Evolutionary conservation across 1,140 invertebrate genomes (phyloP), one percentile per base, ranked within the genome.

Genomic region (Drosophila sturtevanti): DNA sequence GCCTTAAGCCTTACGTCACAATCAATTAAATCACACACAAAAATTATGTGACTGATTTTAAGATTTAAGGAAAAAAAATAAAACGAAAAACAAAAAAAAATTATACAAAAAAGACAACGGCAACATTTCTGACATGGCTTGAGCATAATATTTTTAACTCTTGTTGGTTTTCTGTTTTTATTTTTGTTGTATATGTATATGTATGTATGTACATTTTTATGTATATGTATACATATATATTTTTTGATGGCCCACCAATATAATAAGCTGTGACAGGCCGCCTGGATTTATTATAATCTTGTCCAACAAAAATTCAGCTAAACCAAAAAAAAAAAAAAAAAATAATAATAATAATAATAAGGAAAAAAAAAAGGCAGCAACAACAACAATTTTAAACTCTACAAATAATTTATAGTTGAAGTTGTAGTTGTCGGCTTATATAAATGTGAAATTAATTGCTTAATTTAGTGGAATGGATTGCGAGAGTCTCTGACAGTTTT

Each of bases 391-490:
- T 48, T 48, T 21, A 21, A 48, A 48, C 41, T 48, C 65, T 68
- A 77, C 54, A 66, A 65, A 74, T 81, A 82, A 89, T 89, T 87
- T 73, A 87, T 84, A 77, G 66, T 89, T 78, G 51, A 55, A 87
- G 81, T 77, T 76, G 81, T 75, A 69, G 74, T 86, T 86, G 81
- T 81, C 75, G 82, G 84, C 84, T 87, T 87, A 87, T 79, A 82
- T 87, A 87, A 87, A 87, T 87, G 79, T 62, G 72, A 79, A 89
- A 87, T 87, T 89, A 87, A 87, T 87, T 87, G 82, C 84, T 89
- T 87, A 87, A 87, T 87, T 87, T 89, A 89, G 84, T 87, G 82
- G 82, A 87, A 86, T 86, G 82, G 82, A 87, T 86, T 72, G 81
- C 74, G 64, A 79, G 76, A 79, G 84, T 82, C 82, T 61, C 82